Evolutionary conservation across 2,888 invertebrate species (phyloP), one percentile per base, ranked within the genome.

Genomic region (Stenodema calcarata): DNA sequence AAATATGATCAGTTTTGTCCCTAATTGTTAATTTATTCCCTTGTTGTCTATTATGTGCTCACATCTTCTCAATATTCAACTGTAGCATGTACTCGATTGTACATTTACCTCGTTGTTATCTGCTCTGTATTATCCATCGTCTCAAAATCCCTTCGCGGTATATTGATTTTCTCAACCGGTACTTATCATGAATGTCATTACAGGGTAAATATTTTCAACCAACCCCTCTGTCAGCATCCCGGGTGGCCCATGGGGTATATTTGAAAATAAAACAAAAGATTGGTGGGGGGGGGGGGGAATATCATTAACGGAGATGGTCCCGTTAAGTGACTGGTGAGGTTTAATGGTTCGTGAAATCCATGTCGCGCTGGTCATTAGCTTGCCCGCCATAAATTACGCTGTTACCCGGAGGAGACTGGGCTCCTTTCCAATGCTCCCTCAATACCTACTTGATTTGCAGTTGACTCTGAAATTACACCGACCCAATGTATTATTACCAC

Each of bases 401-500:
- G n/a, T 30, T 54, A 47, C 27, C 50, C 50, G 27, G 47, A 27
- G 23, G 50, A 73, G 73, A 44, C 84, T 84, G 84, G 83, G 42
- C 27, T 44, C 30, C 73, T 84, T 84, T 73, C 84, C 73, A 84
- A 73, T 2, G 44, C 73, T 23, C 82, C 44, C 41, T 70, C 44
- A 44, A 84, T 73, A 73, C 70, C 73, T 28, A 84, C 73, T 84
- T 84, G 73, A 84, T 84, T 84, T 73, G 84, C 84, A 73, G 73
- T 54, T 50, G 28, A 50, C 47, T 28, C 28, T 30, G 54, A 18
- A 80, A 47, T 80, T 47, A 27, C 18, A 80, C 54, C 50, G 30
- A 54, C 16, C 50, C 44, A 42, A 35, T 54, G 62, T 23, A 62
- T 62, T 62, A 62, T 62, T 27, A 62, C 62, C 27, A 23, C 41